phyloP scores from a whole-genome alignment of 2,113 vertebrate genomes.

The Australoheros scitulus region DNA sequence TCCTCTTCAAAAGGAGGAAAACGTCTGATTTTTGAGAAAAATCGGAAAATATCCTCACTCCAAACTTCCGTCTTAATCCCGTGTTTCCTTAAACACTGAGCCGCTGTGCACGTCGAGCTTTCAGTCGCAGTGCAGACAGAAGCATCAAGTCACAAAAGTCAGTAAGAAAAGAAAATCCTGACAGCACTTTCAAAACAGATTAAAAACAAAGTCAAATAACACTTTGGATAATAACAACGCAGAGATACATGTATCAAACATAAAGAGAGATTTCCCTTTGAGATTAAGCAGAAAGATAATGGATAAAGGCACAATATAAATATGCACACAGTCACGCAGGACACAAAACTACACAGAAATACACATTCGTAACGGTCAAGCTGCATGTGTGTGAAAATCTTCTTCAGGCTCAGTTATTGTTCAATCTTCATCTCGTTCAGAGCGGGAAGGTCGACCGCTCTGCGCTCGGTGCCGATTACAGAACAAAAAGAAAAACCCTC shows the following conservation, averaged over 20 bases:
- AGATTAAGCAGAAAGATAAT: slow-evolving; percentile 65
- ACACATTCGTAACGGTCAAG: slow-evolving; percentile 80
- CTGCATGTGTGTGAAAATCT: slow-evolving; percentile 66
- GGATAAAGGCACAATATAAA: slow-evolving; percentile 74
- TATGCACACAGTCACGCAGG: slow-evolving; percentile 46
- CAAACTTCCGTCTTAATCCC: neutral
- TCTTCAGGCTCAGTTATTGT: slow-evolving; percentile 78
- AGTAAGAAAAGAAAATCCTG: neutral
- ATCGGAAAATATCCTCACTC: neutral
- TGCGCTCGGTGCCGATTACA: neutral
- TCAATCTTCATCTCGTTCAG: slow-evolving; percentile 65
- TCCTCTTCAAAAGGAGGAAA: neutral
- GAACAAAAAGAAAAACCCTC: slow-evolving; percentile 12
- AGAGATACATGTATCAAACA: slow-evolving; percentile 52
- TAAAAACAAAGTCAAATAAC: slow-evolving; percentile 44
- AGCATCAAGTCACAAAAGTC: slow-evolving; percentile 14
- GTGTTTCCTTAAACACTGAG: neutral
- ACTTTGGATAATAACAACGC: slow-evolving; percentile 66
- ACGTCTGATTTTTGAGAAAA: neutral
- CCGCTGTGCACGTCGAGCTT: neutral
- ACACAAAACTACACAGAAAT: slow-evolving; percentile 47
- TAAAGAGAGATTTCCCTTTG: slow-evolving; percentile 71
- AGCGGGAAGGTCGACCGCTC: neutral
- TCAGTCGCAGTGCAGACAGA: slow-evolving; percentile 48
- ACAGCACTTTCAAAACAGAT: neutral